Conservation (phyloP, 2,797 vertebrate genomes). For the Geranospiza caerulescens region DNA sequence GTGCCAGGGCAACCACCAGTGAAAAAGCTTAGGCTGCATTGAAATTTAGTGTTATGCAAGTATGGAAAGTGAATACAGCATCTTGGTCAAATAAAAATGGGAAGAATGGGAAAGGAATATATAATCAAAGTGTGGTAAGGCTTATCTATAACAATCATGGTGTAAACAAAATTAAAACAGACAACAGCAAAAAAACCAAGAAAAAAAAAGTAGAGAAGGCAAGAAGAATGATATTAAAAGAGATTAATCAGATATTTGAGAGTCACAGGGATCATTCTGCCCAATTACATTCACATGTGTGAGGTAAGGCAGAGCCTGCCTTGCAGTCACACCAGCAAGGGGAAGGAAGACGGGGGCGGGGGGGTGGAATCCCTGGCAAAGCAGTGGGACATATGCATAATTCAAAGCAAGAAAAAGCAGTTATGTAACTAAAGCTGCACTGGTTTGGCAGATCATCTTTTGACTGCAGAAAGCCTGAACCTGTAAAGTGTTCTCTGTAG, state of each 20-base stretch:
- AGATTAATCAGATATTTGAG: background rate
- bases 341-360: too few relatives aligned
- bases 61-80: background rate
- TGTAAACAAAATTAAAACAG: background rate
- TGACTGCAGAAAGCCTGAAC: background rate
- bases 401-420: background rate
- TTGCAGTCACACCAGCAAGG: background rate
- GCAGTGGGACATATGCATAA: background rate
- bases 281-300: background rate
- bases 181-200: accelerated
- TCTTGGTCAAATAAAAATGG: background rate
- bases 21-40: background rate
- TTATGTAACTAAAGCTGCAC: background rate
- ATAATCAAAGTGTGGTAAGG: background rate
- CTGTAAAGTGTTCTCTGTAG: background rate
- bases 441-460: background rate
- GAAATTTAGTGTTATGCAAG: background rate
- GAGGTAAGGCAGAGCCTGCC: background rate
- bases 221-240: background rate
- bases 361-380: background rate
- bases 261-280: background rate
- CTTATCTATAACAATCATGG: background rate
- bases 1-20: background rate
- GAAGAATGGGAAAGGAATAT: background rate
- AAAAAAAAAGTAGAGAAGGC: background rate